These are phyloP conservation scores for Florisuga fusca DNA, from an alignment of 2,797 vertebrate genomes.

Conservation along the genomic window DNA sequence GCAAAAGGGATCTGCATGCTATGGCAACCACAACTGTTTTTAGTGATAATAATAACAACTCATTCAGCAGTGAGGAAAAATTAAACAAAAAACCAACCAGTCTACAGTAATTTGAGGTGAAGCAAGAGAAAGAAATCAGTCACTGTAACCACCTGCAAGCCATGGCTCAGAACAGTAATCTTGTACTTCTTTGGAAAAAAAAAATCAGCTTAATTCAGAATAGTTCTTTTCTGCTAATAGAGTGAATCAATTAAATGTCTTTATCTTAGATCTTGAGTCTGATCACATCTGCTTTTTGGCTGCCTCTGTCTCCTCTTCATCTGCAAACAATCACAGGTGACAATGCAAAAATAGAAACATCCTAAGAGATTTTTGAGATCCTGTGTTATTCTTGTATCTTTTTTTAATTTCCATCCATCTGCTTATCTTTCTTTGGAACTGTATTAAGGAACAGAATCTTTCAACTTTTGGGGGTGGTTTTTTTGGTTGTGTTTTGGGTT, in stretches of 20 bases:
- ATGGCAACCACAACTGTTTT: background rate
- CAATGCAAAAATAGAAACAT: constrained; percentile 33
- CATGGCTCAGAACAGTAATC: background rate
- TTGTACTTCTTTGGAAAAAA: background rate
- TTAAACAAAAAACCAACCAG: background rate
- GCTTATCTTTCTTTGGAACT: constrained; percentile 11
- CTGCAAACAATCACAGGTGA: constrained; percentile 28
- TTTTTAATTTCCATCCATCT: constrained; percentile 14
- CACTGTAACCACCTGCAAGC: background rate
- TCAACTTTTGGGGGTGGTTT: background rate
- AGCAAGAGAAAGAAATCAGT: background rate
- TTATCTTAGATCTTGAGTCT: background rate
- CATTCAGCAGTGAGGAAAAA: background rate
- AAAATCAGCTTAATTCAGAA: background rate
- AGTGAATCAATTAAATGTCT: background rate
- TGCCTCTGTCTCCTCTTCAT: background rate
- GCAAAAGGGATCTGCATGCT: background rate
- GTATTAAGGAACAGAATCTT: constrained; percentile 13
- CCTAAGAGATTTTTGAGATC: constrained; percentile 26
- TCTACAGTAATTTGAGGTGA: background rate
- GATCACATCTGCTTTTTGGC: background rate
- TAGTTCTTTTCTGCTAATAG: background rate
- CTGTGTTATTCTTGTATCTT: background rate
- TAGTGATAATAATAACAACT: background rate
- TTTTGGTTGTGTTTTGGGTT: too few relatives aligned